Evolutionary conservation across 1,140 invertebrate species (phyloP), one percentile per base, ranked within the genome.

Genomic region (Ladona fulva): DNA sequence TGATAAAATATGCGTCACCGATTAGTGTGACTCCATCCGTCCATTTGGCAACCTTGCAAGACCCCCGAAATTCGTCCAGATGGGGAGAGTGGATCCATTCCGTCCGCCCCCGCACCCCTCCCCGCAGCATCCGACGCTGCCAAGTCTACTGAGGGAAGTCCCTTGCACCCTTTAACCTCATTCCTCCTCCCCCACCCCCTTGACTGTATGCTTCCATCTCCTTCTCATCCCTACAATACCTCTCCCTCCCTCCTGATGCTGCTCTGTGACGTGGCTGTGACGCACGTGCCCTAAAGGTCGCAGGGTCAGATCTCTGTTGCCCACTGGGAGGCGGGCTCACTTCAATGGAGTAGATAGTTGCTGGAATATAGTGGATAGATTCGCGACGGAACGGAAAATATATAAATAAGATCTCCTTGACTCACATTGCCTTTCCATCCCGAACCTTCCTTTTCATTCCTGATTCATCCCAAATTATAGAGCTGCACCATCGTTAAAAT

Each of bases 281-380:
- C 52, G 52, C 52, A 66, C 52, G 52, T 66, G 52, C 52, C 52
- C 52, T 66, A 22, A 66, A 66, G 52, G 52, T 66, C 52, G 52
- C 52, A 22, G 52, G 52, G 52, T 66, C 52, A 66, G 16, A 66
- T 66, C 52, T 22, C 52, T 66, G 14, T 66, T 66, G n/a, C 52
- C 52, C 52, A 66, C 52, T 16, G 52, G 14, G n/a, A n/a, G n/a
- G n/a, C n/a, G 3, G 52, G 52, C 52, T 66, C 52, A 6, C 52
- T 6, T 66, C 52, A 12, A 66, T 66, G 52, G 29, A 37, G 29
- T 37, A 8, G 29, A 37, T 37, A 8, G 29, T 37, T 8, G 29
- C 8, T 37, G 29, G 29, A 37, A 37, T 37, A 37, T 37, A 8
- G 29, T 37, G 29, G 29, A 37, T 37, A 37, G 29, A 37, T 37